phyloP scores from a whole-genome alignment of 2,888 invertebrate species.

The Dendrolimus houi region DNA sequence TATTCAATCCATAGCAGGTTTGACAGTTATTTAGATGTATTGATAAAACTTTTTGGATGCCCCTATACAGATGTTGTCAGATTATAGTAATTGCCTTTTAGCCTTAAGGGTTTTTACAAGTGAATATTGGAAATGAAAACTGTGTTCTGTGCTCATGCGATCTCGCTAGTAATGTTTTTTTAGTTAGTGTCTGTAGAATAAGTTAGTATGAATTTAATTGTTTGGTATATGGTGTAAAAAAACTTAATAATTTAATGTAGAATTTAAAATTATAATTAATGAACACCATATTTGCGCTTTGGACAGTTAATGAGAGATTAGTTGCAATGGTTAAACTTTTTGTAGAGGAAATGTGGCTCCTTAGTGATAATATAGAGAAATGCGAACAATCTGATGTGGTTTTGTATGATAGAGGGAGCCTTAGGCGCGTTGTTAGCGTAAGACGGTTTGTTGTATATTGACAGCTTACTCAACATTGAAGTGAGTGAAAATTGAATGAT shows the following conservation, averaged over 20 bases:
- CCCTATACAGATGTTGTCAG: constrained; percentile 55
- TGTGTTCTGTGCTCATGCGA: constrained; percentile 74
- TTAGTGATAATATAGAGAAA: constrained; percentile 29
- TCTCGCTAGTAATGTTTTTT: constrained; percentile 67
- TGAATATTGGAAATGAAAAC: constrained; percentile 35
- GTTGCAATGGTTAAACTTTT: constrained; percentile 23
- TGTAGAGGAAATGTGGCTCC: constrained; percentile 36
- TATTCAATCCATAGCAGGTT: constrained; percentile 8
- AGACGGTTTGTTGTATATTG: constrained; percentile 1
- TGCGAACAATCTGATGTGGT: constrained; percentile 12
- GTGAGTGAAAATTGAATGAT: no score
- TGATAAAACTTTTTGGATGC: constrained; percentile 41
- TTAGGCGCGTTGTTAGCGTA: constrained; percentile 20
- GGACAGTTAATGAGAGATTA: constrained; percentile 34
- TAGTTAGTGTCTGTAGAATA: constrained; percentile 71
- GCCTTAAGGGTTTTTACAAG: constrained; percentile 53
- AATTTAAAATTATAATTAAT: constrained; percentile 7
- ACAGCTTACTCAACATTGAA: not conserved
- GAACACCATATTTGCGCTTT: constrained; percentile 40
- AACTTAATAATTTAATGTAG: constrained; percentile 19
- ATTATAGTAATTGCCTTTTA: constrained; percentile 54
- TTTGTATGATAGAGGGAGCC: constrained; percentile 28
- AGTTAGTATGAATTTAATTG: constrained; percentile 55
- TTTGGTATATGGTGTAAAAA: constrained; percentile 34
- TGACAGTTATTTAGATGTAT: constrained; percentile 31